phyloP scores from a whole-genome alignment of 2,797 vertebrate species.

The Chlorospingus semifuscus region DNA sequence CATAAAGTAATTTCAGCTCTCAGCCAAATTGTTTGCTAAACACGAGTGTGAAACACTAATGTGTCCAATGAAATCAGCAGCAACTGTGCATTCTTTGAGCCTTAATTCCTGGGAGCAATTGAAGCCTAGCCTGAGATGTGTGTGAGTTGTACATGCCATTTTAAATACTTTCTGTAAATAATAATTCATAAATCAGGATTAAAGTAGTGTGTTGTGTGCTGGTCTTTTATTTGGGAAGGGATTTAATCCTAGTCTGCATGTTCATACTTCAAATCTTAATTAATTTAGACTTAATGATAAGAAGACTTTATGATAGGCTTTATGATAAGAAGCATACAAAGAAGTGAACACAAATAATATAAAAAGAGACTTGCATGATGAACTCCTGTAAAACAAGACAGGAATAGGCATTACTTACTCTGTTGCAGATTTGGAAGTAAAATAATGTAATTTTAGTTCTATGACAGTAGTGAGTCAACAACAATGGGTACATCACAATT shows the following conservation, averaged over 20 bases:
- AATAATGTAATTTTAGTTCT: neutral
- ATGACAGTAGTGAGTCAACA: neutral
- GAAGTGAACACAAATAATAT: neutral
- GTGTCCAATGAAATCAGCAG: neutral
- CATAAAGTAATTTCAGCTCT: neutral
- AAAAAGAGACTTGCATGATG: neutral
- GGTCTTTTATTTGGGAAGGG: neutral
- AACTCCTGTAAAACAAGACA: neutral
- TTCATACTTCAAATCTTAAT: neutral
- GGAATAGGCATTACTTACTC: neutral
- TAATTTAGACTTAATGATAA: neutral
- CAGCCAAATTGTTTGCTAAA: conserved; percentile 4
- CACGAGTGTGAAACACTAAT: neutral
- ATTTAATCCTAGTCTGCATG: neutral
- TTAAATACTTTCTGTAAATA: neutral
- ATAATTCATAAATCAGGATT: neutral
- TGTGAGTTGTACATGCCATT: neutral
- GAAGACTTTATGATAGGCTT: neutral
- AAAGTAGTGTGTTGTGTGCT: neutral
- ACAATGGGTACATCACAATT: neutral
- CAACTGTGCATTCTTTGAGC: neutral
- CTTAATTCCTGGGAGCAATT: neutral
- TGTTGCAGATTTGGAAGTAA: neutral
- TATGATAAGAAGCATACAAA: neutral
- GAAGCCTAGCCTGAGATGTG: neutral